Evolutionary conservation across 1,140 invertebrate genomes (phyloP), one percentile per base, ranked within the genome.

Genomic region (Calephelis nemesis): DNA sequence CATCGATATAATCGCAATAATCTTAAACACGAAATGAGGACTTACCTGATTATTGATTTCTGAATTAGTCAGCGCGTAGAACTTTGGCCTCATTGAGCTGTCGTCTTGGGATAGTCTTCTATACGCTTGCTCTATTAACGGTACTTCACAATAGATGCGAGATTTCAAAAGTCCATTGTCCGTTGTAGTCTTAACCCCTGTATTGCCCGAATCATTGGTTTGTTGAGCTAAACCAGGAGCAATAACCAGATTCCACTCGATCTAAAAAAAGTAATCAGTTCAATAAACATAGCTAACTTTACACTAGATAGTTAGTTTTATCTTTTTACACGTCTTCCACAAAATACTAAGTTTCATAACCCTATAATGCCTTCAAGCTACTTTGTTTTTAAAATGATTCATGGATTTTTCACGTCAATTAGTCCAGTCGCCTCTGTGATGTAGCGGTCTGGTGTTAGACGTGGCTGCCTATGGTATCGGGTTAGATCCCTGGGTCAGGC

Each of bases 201-300:
- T 77, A 7, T 70, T 71, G 10, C 70, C 70, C 0, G 76, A 63
- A 19, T 88, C 88, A 0, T 77, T 52, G 0, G 82, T 69, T 0
- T 84, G 82, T 45, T 87, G 85, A 0, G 84, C 84, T 0, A 92
- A 72, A 0, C 92, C 92, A 0, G 92, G 89, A 0, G 95, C 93
- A 42, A 95, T 95, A 69, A 97, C 96, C 42, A 97, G 90, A 88
- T 97, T 97, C 95, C 96, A 97, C 87, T 96, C 96, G 52, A 97
- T 96, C 96, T 96, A 72, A 65, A 63, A 58, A 52, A n/a, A 49
- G 52, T n/a, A 49, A 6, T 13, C 6, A 15, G 30, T 30, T 30
- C 30, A 30, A 30, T 4, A 30, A 30, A 30, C 30, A 30, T 30
- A 30, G 4, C 30, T 30, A 30, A 30, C 30, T 30, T 30, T 19